Evolutionary conservation across 2,888 invertebrate species (phyloP), one percentile per base, ranked within the genome.

Genomic region (Caenorhabditis sp.): DNA sequence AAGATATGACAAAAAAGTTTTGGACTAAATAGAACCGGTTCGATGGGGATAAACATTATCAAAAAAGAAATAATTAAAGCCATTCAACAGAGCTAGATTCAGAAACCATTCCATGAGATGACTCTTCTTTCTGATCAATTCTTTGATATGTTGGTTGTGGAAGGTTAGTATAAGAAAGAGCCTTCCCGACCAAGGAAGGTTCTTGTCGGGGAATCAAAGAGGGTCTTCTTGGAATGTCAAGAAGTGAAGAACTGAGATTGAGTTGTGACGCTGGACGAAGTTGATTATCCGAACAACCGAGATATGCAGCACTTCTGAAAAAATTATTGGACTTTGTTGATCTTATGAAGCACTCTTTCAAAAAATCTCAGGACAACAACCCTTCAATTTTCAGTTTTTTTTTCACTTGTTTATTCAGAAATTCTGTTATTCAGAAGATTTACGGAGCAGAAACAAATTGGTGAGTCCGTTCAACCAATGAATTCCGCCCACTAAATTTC

Each of bases 1-100:
- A 52, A 21, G 23, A 52, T 52, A 23, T 23, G 21, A 52, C 52
- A 52, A 5, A 17, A 50, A 7, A 7, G 31, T 31, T 23, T 52
- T 21, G 21, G 23, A 52, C 21, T 20, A 23, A 52, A 21, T 21
- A 52, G 7, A 52, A 52, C 52, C 52, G 52, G 52, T 23, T 23
- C 21, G 25, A 62, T 59, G 20, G 25, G 27, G 31, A 62, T 58
- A 69, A 31, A 63, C 7, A 17, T 14, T 20, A 50, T 21, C 23
- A 20, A 23, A n/a, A 60, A 57, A 21, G 43, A 36, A 36, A 10
- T 36, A 8, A 63, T 76, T 67, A 81, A 62, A 81, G 50, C 81
- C 81, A 81, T 59, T 81, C 81, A 31, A 78, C 78, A 23, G 78
- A 78, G 36, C 65, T 70, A 27, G 76, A 77, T 26, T 81, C 81